Percentiles rank a stretch among this genome's conserved stretches.
Conservation (phyloP, 30 jellyfish, hydroid and myxozoan genomes). For the Hydra vulgaris region DNA sequence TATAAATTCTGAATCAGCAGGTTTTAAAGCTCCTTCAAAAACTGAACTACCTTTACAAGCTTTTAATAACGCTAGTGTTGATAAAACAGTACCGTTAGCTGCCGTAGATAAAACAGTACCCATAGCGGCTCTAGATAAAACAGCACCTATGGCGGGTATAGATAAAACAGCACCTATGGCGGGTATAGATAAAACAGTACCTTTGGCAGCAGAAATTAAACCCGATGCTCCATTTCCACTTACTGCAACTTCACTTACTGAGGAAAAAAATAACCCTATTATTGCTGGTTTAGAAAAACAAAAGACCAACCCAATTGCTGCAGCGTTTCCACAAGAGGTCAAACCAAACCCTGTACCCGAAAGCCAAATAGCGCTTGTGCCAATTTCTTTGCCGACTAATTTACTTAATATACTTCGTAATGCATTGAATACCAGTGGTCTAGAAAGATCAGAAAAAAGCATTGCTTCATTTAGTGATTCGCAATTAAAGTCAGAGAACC, state of each 20-base stretch:
- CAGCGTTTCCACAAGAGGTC: conserved; percentile 38
- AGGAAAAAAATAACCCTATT: conserved; percentile 13
- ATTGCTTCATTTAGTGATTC: conserved; percentile 6
- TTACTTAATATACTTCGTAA: background rate
- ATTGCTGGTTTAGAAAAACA: conserved; percentile 13
- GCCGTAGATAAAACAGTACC: too few relatives aligned
- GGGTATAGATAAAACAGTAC: background rate
- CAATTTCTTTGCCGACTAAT: conserved; percentile 19
- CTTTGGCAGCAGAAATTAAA: conserved; percentile 3
- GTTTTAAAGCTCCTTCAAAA: background rate
- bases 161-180: too few relatives aligned
- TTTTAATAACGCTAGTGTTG: background rate
- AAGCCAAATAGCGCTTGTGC: conserved; percentile 19
- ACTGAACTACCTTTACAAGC: background rate
- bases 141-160: too few relatives aligned
- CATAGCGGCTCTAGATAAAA: too few relatives aligned
- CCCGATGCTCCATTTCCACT: conserved; percentile 21
- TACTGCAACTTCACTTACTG: conserved; percentile 1
- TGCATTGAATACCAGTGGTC: conserved; percentile 12
- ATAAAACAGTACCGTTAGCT: too few relatives aligned
- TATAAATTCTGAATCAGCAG: conserved; percentile 40
- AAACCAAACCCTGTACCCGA: conserved; percentile 15
- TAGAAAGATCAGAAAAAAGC: conserved; percentile 6
- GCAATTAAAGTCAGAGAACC: background rate
- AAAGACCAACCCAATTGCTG: conserved; percentile 16